phyloP scores from a whole-genome alignment of 2,113 vertebrate genomes.

The Pseudorasbora parva region DNA sequence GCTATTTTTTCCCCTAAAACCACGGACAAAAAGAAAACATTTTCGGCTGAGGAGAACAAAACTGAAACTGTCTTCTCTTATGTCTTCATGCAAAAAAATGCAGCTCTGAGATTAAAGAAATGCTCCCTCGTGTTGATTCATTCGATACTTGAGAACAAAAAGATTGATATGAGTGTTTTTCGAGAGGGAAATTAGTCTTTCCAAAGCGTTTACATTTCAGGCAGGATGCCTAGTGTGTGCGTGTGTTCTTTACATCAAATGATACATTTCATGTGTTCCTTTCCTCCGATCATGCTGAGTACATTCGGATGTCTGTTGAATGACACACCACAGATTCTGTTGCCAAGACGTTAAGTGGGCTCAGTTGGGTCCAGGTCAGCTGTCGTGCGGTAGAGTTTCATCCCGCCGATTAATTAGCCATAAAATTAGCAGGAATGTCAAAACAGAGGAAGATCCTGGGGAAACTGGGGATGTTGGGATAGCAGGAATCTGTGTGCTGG shows the following conservation, averaged over 20 bases:
- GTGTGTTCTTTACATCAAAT: conserved; percentile 32
- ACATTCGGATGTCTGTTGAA: conserved; percentile 37
- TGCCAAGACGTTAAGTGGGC: conserved; percentile 11
- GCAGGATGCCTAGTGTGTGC: conserved; percentile 13
- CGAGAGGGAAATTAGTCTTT: conserved; percentile 38
- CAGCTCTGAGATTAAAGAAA: conserved; percentile 52
- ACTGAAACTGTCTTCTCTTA: conserved; percentile 55
- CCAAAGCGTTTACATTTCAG: conserved; percentile 43
- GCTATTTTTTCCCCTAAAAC: conserved; percentile 64
- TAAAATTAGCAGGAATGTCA: conserved; percentile 68
- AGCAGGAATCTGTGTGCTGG: conserved; percentile 59
- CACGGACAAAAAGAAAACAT: conserved; percentile 68
- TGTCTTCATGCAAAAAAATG: conserved; percentile 52
- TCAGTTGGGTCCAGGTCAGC: conserved; percentile 42
- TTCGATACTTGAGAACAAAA: conserved; percentile 8
- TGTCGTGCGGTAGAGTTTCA: conserved; percentile 52
- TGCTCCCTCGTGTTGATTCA: conserved; percentile 49
- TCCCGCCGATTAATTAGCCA: conserved; percentile 62
- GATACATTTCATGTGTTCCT: conserved; percentile 24
- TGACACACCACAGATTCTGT: conserved; percentile 36
- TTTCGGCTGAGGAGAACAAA: conserved; percentile 64
- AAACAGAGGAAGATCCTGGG: conserved; percentile 73
- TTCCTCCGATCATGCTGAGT: conserved; percentile 21
- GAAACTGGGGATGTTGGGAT: conserved; percentile 70
- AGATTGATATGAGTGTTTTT: not conserved